These are phyloP conservation scores for Amblyraja radiata DNA, from an alignment of 2,797 vertebrate species.

Conservation along the genomic window DNA sequence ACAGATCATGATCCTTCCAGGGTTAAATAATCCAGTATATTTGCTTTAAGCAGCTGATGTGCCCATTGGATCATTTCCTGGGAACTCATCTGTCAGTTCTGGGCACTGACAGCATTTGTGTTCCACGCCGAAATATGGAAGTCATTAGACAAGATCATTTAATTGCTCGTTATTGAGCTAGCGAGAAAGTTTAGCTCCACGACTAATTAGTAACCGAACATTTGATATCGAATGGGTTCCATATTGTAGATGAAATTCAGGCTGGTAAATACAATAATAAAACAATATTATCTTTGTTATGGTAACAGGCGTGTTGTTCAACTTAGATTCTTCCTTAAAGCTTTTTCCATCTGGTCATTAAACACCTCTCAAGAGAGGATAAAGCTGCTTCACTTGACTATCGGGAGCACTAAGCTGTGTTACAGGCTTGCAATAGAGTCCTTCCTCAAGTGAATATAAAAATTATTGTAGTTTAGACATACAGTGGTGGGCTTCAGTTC, in stretches of 20 bases:
- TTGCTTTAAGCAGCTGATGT: not conserved
- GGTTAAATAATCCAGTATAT: not conserved
- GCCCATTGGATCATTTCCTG: not conserved
- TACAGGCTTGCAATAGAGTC: slow-evolving; percentile 2
- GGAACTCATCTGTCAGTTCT: not conserved
- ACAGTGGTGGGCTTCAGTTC: too few species aligned
- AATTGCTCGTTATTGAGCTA: slow-evolving; percentile 27
- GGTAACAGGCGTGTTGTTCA: slow-evolving; percentile 26
- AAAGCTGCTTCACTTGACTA: slow-evolving; percentile 12
- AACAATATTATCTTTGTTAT: slow-evolving; percentile 35
- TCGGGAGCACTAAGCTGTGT: not conserved
- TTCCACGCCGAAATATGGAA: slow-evolving; percentile 26
- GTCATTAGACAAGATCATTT: slow-evolving; percentile 37
- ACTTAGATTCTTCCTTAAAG: slow-evolving; percentile 22
- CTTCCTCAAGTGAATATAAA: not conserved
- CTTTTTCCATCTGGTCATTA: slow-evolving; percentile 31
- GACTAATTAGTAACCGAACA: slow-evolving; percentile 30
- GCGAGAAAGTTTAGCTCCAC: not conserved
- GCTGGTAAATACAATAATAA: slow-evolving; percentile 29
- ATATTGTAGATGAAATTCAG: slow-evolving; percentile 25
- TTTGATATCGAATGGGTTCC: slow-evolving; percentile 5
- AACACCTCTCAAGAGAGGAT: slow-evolving; percentile 24
- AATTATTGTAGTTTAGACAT: too few species aligned
- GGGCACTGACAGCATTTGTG: slow-evolving; percentile 10
- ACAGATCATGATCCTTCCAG: not conserved